phyloP scores from a whole-genome alignment of 2,113 vertebrate genomes.

The Falco punctatus region DNA sequence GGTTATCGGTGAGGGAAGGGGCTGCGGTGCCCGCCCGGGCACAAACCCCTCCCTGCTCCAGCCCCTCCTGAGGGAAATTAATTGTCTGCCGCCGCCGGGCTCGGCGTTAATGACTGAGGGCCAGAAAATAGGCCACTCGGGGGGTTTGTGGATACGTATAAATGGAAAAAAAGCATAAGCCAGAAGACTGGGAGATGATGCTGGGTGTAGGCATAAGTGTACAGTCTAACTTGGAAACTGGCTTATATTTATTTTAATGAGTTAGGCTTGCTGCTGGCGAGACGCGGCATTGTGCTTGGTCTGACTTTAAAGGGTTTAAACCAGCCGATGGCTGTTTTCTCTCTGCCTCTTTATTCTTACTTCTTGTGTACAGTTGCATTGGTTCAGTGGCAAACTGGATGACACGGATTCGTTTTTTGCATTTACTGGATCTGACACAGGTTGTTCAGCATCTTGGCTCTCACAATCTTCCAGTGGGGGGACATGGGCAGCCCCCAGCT shows the following conservation, averaged over 20 bases:
- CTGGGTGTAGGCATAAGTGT: background rate
- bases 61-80: background rate
- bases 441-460: background rate
- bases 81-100: background rate
- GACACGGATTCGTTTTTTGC: background rate
- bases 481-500: background rate
- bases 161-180: background rate
- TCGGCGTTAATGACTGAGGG: background rate
- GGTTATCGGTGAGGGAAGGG: background rate
- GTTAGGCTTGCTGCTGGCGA: background rate
- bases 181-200: background rate
- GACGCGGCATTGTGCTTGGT: background rate
- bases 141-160: fast-evolving
- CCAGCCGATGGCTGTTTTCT: background rate
- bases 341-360: background rate
- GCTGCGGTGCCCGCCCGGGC: background rate
- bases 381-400: background rate
- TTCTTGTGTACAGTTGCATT: fast-evolving
- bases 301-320: background rate
- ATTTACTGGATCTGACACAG: background rate
- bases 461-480: fast-evolving
- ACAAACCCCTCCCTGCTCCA: background rate
- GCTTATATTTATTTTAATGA: background rate
- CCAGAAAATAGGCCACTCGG: background rate
- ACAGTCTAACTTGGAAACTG: background rate